Evolutionary conservation across 1,140 invertebrate genomes (phyloP), one percentile per base, ranked within the genome.

Genomic region (Leptopilina boulardi): DNA sequence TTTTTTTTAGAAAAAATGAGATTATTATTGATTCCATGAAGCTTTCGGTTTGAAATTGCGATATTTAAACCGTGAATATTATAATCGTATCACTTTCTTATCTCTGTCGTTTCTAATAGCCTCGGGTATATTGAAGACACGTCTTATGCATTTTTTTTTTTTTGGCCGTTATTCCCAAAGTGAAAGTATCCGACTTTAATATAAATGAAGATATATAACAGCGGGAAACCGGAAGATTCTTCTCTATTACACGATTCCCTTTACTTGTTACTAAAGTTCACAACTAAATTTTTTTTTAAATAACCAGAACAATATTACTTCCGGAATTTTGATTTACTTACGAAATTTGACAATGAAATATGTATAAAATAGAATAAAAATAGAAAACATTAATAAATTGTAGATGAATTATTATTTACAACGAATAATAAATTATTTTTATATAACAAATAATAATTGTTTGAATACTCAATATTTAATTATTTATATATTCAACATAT

Each of bases 61-160:
- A 66, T n/a, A 13, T n/a, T 66, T 30, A n/a, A 34, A 30, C 3
- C 9, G 21, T 6, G 19, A 59, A 23, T 13, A 59, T 23, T n/a
- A 30, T 66, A 15, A 66, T n/a, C 47, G n/a, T 51, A 18, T 26
- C 11, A 34, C 26, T 66, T 66, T 66, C 59, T 23, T 34, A 15
- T n/a, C 26, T 66, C 26, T 66, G 59, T 66, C 59, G 23, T 66
- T 66, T 66, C 59, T 66, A 66, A 34, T 15, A 66, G 23, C 26
- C 13, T 26, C 9, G 13, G 74, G 71, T 38, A 15, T 59, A 30
- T 74, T 76, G 21, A 73, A 71, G 72, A 81, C 71, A 72, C 8
- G 44, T 47, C 5, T 73, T 75, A 73, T 76, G 77, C 34, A 26
- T 44, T 71, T 78, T 76, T 66, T 41, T 77, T 75, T 74, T n/a